phyloP scores from a whole-genome alignment of 2,888 invertebrate genomes.

The Morinoia aosen region DNA sequence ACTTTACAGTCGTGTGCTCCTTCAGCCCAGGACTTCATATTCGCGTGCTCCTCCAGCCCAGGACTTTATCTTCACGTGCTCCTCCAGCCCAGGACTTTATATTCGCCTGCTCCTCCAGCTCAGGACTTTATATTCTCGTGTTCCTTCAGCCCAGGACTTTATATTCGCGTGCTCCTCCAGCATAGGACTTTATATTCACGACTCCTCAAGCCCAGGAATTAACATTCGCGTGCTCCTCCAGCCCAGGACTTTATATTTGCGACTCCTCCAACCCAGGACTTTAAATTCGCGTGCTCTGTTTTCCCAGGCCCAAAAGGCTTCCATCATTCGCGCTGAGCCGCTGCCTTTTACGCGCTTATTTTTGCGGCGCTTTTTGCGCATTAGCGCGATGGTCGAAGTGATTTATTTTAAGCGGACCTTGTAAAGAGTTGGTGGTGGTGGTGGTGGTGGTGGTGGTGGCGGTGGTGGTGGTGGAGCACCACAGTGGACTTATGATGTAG shows the following conservation, averaged over 20 bases:
- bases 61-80: too few species aligned
- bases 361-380: conserved; percentile 21
- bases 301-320: background rate
- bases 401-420: conserved; percentile 21
- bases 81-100: too few species aligned
- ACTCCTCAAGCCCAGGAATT: background rate
- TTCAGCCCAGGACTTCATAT: too few species aligned
- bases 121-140: too few species aligned
- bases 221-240: too few species aligned
- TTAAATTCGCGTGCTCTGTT: background rate
- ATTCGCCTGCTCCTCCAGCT: too few species aligned
- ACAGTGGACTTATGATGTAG: too few species aligned
- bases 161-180: too few species aligned
- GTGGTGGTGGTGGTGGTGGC: background rate
- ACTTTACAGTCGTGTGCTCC: too few species aligned
- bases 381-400: conserved; percentile 8
- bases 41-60: too few species aligned
- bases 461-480: background rate
- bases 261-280: background rate
- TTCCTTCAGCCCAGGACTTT: background rate
- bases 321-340: conserved; percentile 30
- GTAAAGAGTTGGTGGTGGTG: background rate
- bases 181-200: too few species aligned
- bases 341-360: conserved; percentile 15
- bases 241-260: too few species aligned